Base-by-base conservation (phyloP, 1,140 invertebrate genomes). In the Pteromalus puparum region DNA sequence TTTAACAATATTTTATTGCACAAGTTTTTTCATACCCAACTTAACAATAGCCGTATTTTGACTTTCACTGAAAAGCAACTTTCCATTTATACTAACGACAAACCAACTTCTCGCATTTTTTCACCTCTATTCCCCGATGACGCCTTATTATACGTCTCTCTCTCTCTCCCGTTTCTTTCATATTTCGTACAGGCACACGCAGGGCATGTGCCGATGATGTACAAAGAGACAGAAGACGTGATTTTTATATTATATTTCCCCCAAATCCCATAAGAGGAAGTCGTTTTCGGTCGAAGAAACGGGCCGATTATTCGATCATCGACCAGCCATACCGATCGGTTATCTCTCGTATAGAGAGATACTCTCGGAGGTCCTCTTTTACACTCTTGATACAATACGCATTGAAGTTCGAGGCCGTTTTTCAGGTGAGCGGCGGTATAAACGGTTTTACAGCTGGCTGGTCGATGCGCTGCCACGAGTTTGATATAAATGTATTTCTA, bases 71-170 rank as follows among this genome's bases (percentile, higher is more conserved):
- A 53, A 72, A 72, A 48, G 67, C 46, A 15, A 28, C 13, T 80
- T 65, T 80, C 2, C 24, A 21, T 80, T 21, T 26, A n/a, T n/a
- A 70, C 7, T 3, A 68, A 65, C 67, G 18, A 34, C 30, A 79
- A 53, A 15, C 28, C 26, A 5, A 34, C 38, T 28, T 73, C 26
- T 81, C 28, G 30, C 67, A 26, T 5, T 30, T 48, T 24, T 48
- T 75, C 34, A 72, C 34, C 42, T 81, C 42, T 70, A 72, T 72
- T 81, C 79, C 79, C 79, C 38, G 42, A 81, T 81, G 67, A 72
- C 67, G 78, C 30, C 30, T 42, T 42, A 42, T 42, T 34, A 70
- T 42, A 70, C 77, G 34, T 70, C 77, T 68, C 30, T 42, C 67
- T 34, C 34, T 34, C 10, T 42, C 38, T 42, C 38, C 1, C 65